Evolutionary conservation across 2,113 vertebrate genomes (phyloP).

Genomic region (Mixornis gularis): DNA sequence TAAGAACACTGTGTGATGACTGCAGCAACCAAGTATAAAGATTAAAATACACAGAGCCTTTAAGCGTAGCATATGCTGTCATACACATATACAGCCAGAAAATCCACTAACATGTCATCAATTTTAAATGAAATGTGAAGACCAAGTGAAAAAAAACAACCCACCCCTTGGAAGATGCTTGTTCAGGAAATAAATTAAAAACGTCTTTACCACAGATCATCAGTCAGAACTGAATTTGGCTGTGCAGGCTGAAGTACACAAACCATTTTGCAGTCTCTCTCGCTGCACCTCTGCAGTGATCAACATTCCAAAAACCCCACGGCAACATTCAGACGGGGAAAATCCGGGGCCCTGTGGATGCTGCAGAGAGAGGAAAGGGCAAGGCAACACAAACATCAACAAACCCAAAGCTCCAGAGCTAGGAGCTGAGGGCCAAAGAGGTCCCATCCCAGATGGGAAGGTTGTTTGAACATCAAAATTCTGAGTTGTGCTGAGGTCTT

Average conservation of each 20-base stretch:
- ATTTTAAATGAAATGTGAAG: not conserved
- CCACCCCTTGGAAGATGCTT: not conserved
- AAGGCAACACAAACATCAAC: rapidly evolving
- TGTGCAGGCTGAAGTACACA: not conserved
- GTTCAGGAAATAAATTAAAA: not conserved
- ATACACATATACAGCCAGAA: not conserved
- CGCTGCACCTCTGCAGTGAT: not conserved
- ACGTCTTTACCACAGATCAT: not conserved
- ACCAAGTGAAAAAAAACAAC: not conserved
- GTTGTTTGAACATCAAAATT: not conserved
- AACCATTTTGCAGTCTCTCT: not conserved
- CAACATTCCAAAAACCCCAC: not conserved
- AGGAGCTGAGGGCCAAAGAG: rapidly evolving
- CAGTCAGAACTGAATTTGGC: not conserved
- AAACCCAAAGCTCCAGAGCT: not conserved
- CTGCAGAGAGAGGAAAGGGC: not conserved
- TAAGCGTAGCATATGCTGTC: not conserved
- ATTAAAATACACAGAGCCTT: not conserved
- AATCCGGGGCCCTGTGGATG: rapidly evolving
- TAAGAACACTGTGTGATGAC: not conserved
- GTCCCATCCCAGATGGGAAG: not conserved
- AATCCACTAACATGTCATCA: not conserved
- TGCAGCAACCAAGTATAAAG: rapidly evolving
- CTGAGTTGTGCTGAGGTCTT: too few relatives aligned
- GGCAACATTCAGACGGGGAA: rapidly evolving